Evolutionary conservation across 2,888 invertebrate genomes (phyloP).

Genomic region (Erynnis tages): DNA sequence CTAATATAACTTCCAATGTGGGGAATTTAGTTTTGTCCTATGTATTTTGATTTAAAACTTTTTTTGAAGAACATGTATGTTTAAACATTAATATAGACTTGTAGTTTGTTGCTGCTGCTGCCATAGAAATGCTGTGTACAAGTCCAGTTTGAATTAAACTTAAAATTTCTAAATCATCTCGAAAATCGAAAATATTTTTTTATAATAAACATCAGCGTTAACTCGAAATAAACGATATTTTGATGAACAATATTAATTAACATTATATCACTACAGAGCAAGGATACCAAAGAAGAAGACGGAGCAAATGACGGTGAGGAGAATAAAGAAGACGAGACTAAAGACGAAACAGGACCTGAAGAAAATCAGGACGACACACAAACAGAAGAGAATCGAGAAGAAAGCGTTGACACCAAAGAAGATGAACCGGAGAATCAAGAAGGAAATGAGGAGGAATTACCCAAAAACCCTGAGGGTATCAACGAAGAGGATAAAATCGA

Average conservation of each 20-base stretch:
- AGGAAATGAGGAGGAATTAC: constrained; percentile 57
- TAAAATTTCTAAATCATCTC: no score
- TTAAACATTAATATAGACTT: no score
- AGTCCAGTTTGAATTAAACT: no score
- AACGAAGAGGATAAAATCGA: constrained; percentile 67
- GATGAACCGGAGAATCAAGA: constrained; percentile 38
- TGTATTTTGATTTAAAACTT: no score
- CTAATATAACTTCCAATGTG: no score
- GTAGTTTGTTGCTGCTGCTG: no score
- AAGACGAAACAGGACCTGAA: constrained; percentile 35
- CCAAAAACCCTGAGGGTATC: constrained; percentile 65
- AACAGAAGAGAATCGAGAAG: constrained; percentile 48
- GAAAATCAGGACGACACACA: constrained; percentile 45
- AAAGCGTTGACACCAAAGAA: constrained; percentile 39
- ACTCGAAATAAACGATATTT: no score
- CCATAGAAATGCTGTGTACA: no score
- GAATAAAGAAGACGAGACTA: constrained; percentile 78
- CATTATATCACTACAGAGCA: constrained; percentile 9
- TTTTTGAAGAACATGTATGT: no score
- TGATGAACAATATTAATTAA: background rate
- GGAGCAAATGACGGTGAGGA: constrained; percentile 45
- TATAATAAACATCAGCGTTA: background rate
- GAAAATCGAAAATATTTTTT: background rate
- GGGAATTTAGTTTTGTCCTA: no score
- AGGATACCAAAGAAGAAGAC: constrained; percentile 39